These are phyloP conservation scores for Hiodon alosoides DNA, from an alignment of 2,113 vertebrate species.

Conservation along the genomic window DNA sequence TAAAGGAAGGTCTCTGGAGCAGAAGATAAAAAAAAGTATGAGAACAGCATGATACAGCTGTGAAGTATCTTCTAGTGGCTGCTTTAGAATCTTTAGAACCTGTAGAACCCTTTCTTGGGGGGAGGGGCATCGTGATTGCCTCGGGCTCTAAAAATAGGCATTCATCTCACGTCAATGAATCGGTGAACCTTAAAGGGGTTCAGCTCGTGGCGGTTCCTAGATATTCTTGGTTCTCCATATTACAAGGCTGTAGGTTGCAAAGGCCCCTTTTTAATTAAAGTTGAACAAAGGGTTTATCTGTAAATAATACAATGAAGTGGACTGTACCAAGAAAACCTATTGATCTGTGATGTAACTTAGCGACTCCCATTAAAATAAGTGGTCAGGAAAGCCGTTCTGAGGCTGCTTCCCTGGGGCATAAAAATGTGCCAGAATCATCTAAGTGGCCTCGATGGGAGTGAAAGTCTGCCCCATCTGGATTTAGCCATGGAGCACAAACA, in stretches of 20 bases:
- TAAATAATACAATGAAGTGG: background rate
- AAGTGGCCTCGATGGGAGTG: conserved; percentile 1
- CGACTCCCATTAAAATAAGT: background rate
- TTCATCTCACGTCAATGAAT: too few species aligned
- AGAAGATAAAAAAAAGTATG: too few species aligned
- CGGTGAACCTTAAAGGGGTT: background rate
- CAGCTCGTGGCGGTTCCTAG: background rate
- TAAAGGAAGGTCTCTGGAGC: too few species aligned
- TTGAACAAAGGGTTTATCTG: background rate
- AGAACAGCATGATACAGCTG: too few species aligned
- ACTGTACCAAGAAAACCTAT: background rate
- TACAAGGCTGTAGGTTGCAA: too few species aligned
- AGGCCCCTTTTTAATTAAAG: too few species aligned
- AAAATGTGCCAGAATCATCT: conserved; percentile 4
- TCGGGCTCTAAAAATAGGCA: too few species aligned
- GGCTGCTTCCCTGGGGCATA: background rate
- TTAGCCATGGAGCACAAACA: background rate
- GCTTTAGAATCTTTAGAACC: too few species aligned
- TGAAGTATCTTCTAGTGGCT: too few species aligned
- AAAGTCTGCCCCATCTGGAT: conserved; percentile 3
- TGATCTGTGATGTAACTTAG: background rate
- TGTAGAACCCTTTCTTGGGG: too few species aligned
- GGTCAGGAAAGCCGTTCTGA: background rate
- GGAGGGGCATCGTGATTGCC: too few species aligned
- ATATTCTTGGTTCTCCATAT: background rate